phyloP scores from a whole-genome alignment of 2,888 invertebrate species.

The Invenusta paracnida region DNA sequence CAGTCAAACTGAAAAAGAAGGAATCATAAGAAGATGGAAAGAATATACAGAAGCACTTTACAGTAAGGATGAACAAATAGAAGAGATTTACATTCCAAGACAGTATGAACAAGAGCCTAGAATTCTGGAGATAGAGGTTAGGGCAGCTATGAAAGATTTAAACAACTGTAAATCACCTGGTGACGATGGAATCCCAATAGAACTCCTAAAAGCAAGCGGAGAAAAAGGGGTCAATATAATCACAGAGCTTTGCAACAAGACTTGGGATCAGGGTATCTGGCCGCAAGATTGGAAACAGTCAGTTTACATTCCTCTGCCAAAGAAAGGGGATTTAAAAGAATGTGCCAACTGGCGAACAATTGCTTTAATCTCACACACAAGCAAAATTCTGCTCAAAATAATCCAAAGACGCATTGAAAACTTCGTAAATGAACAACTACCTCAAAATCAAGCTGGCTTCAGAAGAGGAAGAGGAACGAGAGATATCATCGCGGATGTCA shows the following conservation, averaged over 20 bases:
- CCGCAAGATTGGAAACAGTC: conserved; percentile 37
- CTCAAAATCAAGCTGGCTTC: conserved; percentile 30
- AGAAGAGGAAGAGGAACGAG: no score
- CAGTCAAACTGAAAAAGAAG: neutral
- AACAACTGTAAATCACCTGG: neutral
- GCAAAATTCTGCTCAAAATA: conserved; percentile 35
- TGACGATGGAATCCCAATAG: conserved; percentile 5
- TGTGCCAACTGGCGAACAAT: conserved; percentile 32
- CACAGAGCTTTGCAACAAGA: conserved; percentile 31
- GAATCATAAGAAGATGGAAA: no score
- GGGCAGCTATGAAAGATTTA: neutral
- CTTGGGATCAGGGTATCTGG: conserved; percentile 8
- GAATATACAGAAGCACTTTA: neutral
- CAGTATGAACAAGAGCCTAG: neutral
- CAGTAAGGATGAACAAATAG: neutral
- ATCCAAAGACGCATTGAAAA: conserved; percentile 28
- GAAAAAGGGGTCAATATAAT: neutral
- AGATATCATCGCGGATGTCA: conserved; percentile 4
- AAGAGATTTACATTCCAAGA: neutral
- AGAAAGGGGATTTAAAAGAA: conserved; percentile 32
- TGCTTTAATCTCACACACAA: conserved; percentile 32
- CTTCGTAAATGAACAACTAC: conserved; percentile 14
- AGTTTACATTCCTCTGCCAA: conserved; percentile 17
- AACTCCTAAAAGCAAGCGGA: neutral
- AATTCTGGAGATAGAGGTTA: neutral